phyloP scores from a whole-genome alignment of 1,140 invertebrate species.

The Fopius arisanus region DNA sequence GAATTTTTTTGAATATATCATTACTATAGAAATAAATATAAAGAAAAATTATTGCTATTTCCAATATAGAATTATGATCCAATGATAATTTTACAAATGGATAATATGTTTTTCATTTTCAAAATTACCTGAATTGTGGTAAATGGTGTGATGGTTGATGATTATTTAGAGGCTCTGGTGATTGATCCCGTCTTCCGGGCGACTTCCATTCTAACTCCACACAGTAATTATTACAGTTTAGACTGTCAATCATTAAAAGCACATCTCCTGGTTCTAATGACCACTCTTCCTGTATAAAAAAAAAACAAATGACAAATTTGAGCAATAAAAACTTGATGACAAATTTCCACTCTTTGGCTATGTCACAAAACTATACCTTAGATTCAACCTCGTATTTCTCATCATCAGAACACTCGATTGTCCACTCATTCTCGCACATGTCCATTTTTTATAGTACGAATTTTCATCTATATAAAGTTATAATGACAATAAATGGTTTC shows the following conservation, averaged over 20 bases:
- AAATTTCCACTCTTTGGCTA: background rate
- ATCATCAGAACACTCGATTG: conserved; percentile 70
- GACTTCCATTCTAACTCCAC: conserved; percentile 71
- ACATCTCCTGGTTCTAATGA: conserved; percentile 63
- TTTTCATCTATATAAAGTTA: conserved; percentile 33
- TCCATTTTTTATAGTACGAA: conserved; percentile 51
- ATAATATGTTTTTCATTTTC: too few species aligned
- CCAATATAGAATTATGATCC: too few species aligned
- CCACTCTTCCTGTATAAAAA: conserved; percentile 52
- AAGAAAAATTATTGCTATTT: too few species aligned
- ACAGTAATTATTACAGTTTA: conserved; percentile 66
- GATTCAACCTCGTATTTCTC: conserved; percentile 63
- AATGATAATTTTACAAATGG: too few species aligned
- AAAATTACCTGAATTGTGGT: conserved; percentile 57
- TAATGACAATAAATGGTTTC: conserved; percentile 54
- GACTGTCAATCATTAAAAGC: conserved; percentile 66
- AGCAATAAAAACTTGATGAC: conserved; percentile 7
- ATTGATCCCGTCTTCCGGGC: conserved; percentile 69
- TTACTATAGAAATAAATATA: too few species aligned
- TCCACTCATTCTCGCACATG: conserved; percentile 65
- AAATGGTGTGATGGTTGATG: conserved; percentile 51
- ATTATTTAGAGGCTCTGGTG: conserved; percentile 61
- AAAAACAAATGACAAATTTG: conserved; percentile 23
- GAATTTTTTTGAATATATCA: too few species aligned
- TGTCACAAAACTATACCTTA: conserved; percentile 45